These are phyloP conservation scores for Dendrolimus kikuchii DNA, from an alignment of 1,140 invertebrate genomes.

Conservation along the genomic window DNA sequence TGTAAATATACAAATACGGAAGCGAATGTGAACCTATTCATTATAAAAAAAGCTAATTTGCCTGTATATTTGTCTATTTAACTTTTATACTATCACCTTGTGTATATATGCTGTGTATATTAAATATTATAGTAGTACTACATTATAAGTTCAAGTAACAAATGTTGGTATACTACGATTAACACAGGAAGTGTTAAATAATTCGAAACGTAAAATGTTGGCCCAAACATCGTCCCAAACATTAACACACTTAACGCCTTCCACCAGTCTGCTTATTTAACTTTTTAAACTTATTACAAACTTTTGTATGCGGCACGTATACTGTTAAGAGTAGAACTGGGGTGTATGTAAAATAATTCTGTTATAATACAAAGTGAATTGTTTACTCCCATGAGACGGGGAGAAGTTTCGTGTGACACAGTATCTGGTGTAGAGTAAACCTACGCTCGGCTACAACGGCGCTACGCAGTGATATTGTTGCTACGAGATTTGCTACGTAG, in stretches of 20 bases:
- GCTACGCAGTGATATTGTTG: background rate
- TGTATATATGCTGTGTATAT: no score
- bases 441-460: no score
- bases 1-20: no score
- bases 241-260: slow-evolving; percentile 2
- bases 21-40: no score
- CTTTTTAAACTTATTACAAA: slow-evolving; percentile 19
- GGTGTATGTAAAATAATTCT: slow-evolving; percentile 17
- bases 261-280: slow-evolving; percentile 14
- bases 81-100: no score
- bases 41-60: no score
- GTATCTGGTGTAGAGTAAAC: background rate
- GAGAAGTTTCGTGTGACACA: background rate
- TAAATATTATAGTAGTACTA: no score
- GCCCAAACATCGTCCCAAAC: slow-evolving; percentile 5
- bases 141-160: no score
- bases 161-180: no score
- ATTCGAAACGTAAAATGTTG: background rate
- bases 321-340: background rate
- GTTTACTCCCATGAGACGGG: background rate
- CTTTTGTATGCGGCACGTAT: slow-evolving; percentile 4
- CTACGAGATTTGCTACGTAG: background rate
- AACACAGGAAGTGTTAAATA: no score
- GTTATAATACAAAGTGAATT: slow-evolving; percentile 16
- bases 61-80: no score